Conservation (phyloP, 2,797 vertebrate species). For the Alca torda region DNA sequence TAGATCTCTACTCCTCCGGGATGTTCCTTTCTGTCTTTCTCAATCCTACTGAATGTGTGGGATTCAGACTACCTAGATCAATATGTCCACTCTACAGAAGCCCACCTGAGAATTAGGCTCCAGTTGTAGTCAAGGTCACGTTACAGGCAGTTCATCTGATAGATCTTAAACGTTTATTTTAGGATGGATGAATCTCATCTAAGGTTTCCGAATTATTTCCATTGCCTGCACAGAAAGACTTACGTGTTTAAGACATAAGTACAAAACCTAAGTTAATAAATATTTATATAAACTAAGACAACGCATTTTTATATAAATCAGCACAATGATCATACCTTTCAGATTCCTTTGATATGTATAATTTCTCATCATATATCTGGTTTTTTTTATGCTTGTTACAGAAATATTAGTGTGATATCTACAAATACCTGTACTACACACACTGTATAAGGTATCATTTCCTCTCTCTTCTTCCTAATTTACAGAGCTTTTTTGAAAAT, state of each 20-base stretch:
- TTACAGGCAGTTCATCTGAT: background rate
- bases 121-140: background rate
- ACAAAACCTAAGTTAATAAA: background rate
- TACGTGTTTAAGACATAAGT: background rate
- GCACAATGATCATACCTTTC: background rate
- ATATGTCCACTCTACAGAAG: background rate
- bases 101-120: background rate
- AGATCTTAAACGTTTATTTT: background rate
- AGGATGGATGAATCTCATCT: background rate
- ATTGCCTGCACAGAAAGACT: background rate
- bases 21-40: background rate
- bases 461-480: background rate
- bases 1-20: background rate
- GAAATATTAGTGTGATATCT: background rate
- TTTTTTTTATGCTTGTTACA: background rate
- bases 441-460: background rate
- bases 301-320: background rate
- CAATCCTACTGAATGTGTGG: background rate
- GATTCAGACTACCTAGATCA: background rate
- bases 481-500: background rate
- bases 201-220: background rate
- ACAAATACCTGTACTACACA: background rate
- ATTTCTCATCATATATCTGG: rapidly evolving
- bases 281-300: background rate
- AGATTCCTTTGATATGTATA: background rate